Base-by-base conservation (phyloP, 1,140 invertebrate species). In the Drosophila sp. region DNA sequence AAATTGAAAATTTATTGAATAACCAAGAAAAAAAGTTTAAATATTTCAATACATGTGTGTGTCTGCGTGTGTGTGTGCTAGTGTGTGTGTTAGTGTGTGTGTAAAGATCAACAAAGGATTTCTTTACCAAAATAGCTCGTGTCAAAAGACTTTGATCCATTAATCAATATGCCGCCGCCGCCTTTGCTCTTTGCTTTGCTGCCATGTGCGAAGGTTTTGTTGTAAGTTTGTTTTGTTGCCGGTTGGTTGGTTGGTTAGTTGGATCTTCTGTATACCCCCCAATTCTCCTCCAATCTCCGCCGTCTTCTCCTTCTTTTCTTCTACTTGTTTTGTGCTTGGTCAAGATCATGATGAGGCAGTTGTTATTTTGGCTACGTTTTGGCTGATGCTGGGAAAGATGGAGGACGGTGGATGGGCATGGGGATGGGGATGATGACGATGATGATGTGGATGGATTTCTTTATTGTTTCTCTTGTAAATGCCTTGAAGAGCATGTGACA, bases 81-180 rank as follows among this genome's bases (percentile, higher is more conserved):
- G 65, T 70, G 55, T 72, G 56, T 55, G 55, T 66, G 60, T 87
- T n/a, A n/a, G 72, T 86, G 65, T 80, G 54, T 87, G 73, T 84
- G 83, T 84, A 84, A 90, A 90, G 80, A 91, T 90, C 90, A 91
- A 91, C 90, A 91, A 90, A 83, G 90, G 86, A 90, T 90, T 90
- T 90, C 76, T 79, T 80, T 85, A 90, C 90, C 76, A 81, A 91
- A 91, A 91, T 90, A 91, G 90, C 90, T 91, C 90, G 90, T 91
- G 90, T 91, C 90, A 91, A 91, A 91, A 91, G 90, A 90, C 90
- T 90, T 91, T 91, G 90, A 91, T 91, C 90, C 90, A 91, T 91
- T 91, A 91, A 91, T 91, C 90, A 91, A 91, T 89, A 90, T 83
- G 86, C 79, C 85, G 85, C 84, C 63, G 76, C 69, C 84, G 72